Evolutionary conservation across 2,113 vertebrate genomes (phyloP).

Genomic region (Sciurus niger): DNA sequence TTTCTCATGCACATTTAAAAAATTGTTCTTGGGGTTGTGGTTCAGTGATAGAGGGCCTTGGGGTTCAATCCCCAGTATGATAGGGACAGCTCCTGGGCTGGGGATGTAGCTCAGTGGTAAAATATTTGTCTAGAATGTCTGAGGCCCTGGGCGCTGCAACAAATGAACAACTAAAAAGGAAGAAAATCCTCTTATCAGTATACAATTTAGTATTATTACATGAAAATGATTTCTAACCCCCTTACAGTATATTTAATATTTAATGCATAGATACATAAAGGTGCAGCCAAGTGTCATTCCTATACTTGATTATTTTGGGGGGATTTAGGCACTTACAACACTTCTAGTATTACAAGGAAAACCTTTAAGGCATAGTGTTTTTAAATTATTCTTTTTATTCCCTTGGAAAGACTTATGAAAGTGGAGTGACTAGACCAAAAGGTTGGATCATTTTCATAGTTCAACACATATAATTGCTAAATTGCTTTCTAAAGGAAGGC

Average conservation of each 20-base stretch:
- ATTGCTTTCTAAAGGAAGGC: neutral
- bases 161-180: neutral
- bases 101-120: neutral
- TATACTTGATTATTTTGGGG: neutral
- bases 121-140: neutral
- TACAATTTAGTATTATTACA: neutral
- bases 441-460: neutral
- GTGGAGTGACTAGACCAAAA: neutral
- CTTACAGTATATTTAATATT: neutral
- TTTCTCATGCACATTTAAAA: conserved; percentile 14
- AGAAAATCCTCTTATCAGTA: neutral
- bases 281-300: neutral
- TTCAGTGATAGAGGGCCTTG: neutral
- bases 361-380: neutral
- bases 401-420: conserved; percentile 46
- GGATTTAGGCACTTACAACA: conserved; percentile 19
- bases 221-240: neutral
- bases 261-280: neutral
- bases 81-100: too few relatives aligned
- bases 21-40: neutral
- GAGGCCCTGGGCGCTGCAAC: neutral
- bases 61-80: neutral
- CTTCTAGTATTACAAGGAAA: neutral
- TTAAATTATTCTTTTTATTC: conserved; percentile 4
- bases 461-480: neutral